Evolutionary conservation across 1,140 invertebrate genomes (phyloP), one percentile per base, ranked within the genome.

Genomic region (Bombus fervidus): DNA sequence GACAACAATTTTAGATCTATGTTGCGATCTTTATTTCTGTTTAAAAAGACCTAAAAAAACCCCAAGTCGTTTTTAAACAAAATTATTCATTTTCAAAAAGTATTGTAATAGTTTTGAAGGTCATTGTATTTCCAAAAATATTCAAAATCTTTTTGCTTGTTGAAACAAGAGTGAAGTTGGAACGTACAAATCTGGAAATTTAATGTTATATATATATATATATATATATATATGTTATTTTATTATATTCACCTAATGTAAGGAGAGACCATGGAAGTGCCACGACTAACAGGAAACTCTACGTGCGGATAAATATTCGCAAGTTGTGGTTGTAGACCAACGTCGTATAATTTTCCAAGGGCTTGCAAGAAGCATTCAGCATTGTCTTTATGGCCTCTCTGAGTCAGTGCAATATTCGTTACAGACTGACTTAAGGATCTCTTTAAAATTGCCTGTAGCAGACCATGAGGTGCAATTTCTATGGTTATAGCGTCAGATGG

Each of bases 401-500:
- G 97, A 82, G 98, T 98, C 0, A 99, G 94, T 1, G 98, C 96
- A 74, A 99, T 95, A 91, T 98, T 97, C 1, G 96, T 95, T 88
- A 97, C 96, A 15, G 94, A 93, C 13, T 95, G 88, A 37, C 93
- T 92, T 2, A 97, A 92, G 9, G 96, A 96, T 85, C 96, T 94
- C 84, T 96, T 96, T 3, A 98, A 89, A 78, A 97, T 96, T 1
- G 97, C 96, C 91, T 97, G 96, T 2, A 97, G 93, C 8, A 97
- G 94, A 81, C 97, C 97, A 89, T 99, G 98, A 0, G 98, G 98
- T 1, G 98, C 98, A 34, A 99, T 97, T 93, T 97, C 97, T 90
- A 98, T 97, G 1, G 97, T 96, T 76, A 99, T 95, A 0, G 98
- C 97, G 93, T 98, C 97, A 68, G 95, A 95, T 0, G 98, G 98